A percentile compares a stretch with the other conserved stretches of the same genome.
phyloP scores from a whole-genome alignment of 1,140 invertebrate genomes.

The Psilanteris sp. region DNA sequence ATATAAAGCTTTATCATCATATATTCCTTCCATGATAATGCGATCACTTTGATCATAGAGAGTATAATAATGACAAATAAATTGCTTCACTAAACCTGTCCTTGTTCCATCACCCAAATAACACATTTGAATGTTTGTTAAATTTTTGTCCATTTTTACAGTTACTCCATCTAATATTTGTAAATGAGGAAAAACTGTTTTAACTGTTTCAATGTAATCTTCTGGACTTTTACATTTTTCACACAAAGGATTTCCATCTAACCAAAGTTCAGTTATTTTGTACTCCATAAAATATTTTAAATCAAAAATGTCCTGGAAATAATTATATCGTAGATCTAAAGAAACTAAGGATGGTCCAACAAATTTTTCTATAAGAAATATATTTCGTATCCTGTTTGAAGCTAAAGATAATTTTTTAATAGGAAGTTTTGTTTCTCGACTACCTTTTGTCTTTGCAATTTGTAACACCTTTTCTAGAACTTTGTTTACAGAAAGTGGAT shows the following conservation, averaged over 20 bases:
- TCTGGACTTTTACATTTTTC: slow-evolving; percentile 62
- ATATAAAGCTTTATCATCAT: slow-evolving; percentile 75
- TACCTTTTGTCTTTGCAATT: slow-evolving; percentile 59
- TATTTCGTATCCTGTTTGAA: slow-evolving; percentile 67
- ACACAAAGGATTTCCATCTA: slow-evolving; percentile 77
- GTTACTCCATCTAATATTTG: slow-evolving; percentile 73
- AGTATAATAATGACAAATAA: slow-evolving; percentile 75
- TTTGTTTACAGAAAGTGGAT: slow-evolving; percentile 69
- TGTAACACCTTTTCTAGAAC: slow-evolving; percentile 70
- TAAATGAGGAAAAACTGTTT: slow-evolving; percentile 70
- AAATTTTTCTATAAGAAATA: slow-evolving; percentile 71
- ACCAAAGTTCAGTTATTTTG: slow-evolving; percentile 74
- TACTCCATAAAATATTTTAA: slow-evolving; percentile 74
- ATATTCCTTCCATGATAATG: slow-evolving; percentile 74
- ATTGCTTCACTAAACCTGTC: slow-evolving; percentile 73
- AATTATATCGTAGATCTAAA: slow-evolving; percentile 73
- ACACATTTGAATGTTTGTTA: slow-evolving; percentile 61
- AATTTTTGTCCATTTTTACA: slow-evolving; percentile 70
- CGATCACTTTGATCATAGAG: slow-evolving; percentile 76
- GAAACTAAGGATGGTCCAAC: slow-evolving; percentile 69
- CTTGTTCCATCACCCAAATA: slow-evolving; percentile 68
- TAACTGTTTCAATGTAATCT: slow-evolving; percentile 72
- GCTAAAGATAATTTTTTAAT: slow-evolving; percentile 72
- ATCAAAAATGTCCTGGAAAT: slow-evolving; percentile 68
- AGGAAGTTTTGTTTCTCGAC: slow-evolving; percentile 65